These are phyloP conservation scores for Eonycteris spelaea DNA, from an alignment of 2,113 vertebrate genomes.

Conservation along the genomic window DNA sequence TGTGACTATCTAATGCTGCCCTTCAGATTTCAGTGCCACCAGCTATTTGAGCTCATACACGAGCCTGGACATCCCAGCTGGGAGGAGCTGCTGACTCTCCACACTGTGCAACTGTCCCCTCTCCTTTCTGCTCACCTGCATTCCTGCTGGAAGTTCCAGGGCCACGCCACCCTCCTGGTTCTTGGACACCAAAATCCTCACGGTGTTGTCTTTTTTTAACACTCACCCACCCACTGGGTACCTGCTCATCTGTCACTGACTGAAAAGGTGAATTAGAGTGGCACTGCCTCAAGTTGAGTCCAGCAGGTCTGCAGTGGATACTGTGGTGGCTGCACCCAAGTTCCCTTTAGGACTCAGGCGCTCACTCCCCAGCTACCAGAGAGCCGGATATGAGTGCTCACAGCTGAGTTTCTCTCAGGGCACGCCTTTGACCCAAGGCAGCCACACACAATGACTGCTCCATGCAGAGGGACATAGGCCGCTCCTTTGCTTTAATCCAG, in stretches of 20 bases:
- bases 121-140: neutral
- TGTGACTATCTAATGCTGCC: neutral
- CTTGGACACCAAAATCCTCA: neutral
- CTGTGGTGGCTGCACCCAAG: neutral
- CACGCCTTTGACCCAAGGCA: neutral
- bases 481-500: neutral
- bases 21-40: neutral
- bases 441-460: neutral
- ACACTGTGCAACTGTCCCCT: rapidly evolving
- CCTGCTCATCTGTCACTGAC: rapidly evolving
- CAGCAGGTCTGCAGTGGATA: neutral
- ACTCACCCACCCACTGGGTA: neutral
- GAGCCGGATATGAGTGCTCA: neutral
- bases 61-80: neutral
- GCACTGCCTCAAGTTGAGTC: neutral
- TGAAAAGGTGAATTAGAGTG: neutral
- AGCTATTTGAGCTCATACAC: neutral
- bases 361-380: neutral
- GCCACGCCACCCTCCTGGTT: rapidly evolving
- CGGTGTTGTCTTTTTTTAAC: neutral
- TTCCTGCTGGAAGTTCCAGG: neutral
- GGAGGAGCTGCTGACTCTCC: neutral
- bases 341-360: neutral
- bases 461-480: neutral
- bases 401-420: neutral